Base-by-base conservation (phyloP, 1,140 invertebrate species). In the Fopius arisanus region DNA sequence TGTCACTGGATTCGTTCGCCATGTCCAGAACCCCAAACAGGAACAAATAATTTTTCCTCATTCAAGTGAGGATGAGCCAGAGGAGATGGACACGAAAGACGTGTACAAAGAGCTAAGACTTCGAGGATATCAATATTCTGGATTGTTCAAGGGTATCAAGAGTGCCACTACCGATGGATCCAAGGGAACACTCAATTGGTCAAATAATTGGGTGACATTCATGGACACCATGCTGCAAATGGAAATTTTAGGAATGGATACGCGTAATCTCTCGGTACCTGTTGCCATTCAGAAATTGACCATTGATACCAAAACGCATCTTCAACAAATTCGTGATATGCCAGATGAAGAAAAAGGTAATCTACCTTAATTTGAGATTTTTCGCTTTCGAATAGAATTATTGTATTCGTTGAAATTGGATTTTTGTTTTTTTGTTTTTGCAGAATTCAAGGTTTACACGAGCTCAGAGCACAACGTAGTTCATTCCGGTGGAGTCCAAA, bases 161-260 rank as follows among this genome's bases (percentile, higher is more conserved):
- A 86, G 89, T 79, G 84, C 80, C 81, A 91, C 84, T 1, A 85
- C 86, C 2, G 87, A 88, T 72, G 89, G 87, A 26, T 77, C 73
- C 0, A 81, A 78, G 14, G 93, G 92, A 21, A 83, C 82, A 21
- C 84, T 93, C 0, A 75, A 78, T 31, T 96, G 95, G 95, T 86
- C 87, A 14, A 92, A 93, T 78, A 97, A 97, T 83, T 98, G 96
- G 96, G 92, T 97, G 0, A 91, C 96, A 0, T 98, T 97, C 84
- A 92, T 98, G 90, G 97, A 98, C 84, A 96, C 93, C 16, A 94
- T 98, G 92, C 86, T 98, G 16, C 97, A 98, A 83, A 91, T 97
- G 75, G 91, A 93, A 75, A 92, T 98, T 59, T 80, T 98, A 0
- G 90, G 91, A 28, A 86, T 90, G n/a, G 93, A 96, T 76, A 92